phyloP scores from a whole-genome alignment of 2,113 vertebrate species.

The Myotis yumanensis region DNA sequence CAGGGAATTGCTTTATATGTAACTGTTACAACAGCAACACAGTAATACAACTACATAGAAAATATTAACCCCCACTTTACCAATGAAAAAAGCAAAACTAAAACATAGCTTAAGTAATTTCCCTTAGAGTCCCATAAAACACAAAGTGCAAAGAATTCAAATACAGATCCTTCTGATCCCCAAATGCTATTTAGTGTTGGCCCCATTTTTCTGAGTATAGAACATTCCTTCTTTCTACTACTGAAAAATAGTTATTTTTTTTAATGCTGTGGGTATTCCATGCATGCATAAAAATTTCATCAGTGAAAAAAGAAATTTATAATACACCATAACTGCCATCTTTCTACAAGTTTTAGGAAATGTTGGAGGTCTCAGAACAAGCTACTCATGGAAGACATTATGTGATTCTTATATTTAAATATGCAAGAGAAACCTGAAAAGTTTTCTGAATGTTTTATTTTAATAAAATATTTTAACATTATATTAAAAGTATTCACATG shows the following conservation, averaged over 20 bases:
- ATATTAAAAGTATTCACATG: neutral
- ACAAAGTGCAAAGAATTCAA: neutral
- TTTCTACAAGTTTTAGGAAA: neutral
- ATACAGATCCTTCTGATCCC: neutral
- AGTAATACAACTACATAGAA: neutral
- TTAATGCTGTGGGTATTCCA: neutral
- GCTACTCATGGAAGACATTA: neutral
- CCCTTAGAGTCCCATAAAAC: neutral
- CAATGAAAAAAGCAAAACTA: neutral
- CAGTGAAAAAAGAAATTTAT: neutral
- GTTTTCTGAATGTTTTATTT: neutral
- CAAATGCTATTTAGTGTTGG: neutral
- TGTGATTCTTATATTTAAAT: constrained; percentile 30
- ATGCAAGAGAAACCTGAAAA: neutral
- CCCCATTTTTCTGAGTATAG: neutral
- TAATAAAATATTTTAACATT: neutral
- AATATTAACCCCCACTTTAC: neutral
- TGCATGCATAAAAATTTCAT: neutral
- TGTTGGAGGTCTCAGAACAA: neutral
- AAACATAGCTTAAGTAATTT: neutral
- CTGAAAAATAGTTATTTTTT: neutral
- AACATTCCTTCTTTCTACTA: neutral
- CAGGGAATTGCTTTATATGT: neutral
- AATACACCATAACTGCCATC: neutral
- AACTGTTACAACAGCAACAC: neutral